Evolutionary conservation across 2,113 vertebrate genomes (phyloP).

Genomic region (Brienomyrus brachyistius): DNA sequence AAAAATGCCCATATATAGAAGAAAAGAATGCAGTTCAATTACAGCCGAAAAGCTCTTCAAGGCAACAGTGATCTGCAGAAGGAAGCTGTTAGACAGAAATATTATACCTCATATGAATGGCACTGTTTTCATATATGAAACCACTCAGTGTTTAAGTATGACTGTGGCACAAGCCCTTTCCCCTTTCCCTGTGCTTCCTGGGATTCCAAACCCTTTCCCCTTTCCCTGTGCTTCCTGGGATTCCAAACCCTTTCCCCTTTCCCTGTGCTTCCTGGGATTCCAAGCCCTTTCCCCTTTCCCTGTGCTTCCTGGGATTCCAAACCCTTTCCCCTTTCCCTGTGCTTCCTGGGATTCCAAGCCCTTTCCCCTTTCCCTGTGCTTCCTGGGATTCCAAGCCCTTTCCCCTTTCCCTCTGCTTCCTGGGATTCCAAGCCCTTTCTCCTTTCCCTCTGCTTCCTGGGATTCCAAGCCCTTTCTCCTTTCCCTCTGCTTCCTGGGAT

Average conservation of each 20-base stretch:
- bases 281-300: background rate
- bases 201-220: background rate
- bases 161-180: background rate
- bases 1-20: background rate
- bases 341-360: background rate
- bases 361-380: background rate
- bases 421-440: background rate
- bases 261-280: background rate
- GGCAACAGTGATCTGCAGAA: background rate
- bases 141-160: background rate
- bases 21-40: background rate
- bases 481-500: too few relatives aligned
- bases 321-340: background rate
- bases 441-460: too few relatives aligned
- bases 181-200: background rate
- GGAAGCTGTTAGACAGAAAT: background rate
- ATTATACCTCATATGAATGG: background rate
- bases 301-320: background rate
- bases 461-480: background rate
- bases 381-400: background rate
- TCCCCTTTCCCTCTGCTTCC: background rate
- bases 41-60: background rate
- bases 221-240: too few relatives aligned
- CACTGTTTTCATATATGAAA: background rate
- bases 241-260: background rate